These are phyloP conservation scores for Acipenser ruthenus DNA, from an alignment of 2,797 vertebrate species.

Conservation along the genomic window DNA sequence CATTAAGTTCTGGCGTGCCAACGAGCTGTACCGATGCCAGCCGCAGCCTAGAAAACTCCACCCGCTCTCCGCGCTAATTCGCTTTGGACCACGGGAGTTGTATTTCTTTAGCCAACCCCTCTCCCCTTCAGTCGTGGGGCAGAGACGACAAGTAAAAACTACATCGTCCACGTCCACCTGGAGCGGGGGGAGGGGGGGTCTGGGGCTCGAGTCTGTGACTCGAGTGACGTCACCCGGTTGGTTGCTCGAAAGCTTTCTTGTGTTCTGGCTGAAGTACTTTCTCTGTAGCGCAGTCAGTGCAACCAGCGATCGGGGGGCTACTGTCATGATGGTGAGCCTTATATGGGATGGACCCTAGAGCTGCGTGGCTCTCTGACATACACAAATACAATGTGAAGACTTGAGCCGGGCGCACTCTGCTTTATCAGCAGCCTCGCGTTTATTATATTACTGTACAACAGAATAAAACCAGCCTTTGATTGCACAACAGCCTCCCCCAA, in stretches of 20 bases:
- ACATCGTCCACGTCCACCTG: not conserved
- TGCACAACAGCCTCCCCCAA: constrained; percentile 9
- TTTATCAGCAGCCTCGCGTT: not conserved
- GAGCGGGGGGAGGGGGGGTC: not conserved
- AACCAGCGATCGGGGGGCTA: not conserved
- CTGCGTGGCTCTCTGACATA: constrained; percentile 19
- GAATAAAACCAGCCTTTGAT: not conserved
- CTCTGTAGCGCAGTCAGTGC: not conserved
- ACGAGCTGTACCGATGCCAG: not conserved
- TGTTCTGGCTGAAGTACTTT: not conserved
- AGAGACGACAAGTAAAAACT: no score
- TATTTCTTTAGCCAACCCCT: not conserved
- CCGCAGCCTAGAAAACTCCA: not conserved
- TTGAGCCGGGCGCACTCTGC: no score
- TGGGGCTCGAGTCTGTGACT: not conserved
- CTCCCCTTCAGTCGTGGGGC: not conserved
- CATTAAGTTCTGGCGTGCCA: not conserved
- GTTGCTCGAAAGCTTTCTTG: not conserved
- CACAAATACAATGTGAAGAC: constrained; percentile 14
- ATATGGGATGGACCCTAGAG: constrained; percentile 34
- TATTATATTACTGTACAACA: constrained; percentile 4
- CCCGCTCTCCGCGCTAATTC: not conserved
- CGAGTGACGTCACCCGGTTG: not conserved
- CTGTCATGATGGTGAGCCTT: constrained; percentile 10
- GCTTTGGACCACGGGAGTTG: not conserved